Conservation (phyloP, 2,113 vertebrate species). For the Elephas maximus region DNA sequence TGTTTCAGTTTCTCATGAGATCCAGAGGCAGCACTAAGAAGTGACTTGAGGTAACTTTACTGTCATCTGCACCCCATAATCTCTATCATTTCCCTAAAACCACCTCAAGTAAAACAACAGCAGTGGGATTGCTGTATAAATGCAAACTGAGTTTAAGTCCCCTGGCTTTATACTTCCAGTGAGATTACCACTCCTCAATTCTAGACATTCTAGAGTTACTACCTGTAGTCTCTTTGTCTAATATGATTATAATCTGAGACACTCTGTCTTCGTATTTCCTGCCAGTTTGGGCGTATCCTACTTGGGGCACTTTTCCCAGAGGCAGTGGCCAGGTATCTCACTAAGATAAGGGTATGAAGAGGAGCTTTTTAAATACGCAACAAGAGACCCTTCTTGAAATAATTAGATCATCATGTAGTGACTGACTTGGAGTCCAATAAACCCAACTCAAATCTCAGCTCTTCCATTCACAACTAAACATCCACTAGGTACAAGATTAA, state of each 20-base stretch:
- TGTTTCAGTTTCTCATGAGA: neutral
- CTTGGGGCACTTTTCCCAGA: neutral
- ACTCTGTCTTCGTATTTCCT: neutral
- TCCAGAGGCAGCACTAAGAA: neutral
- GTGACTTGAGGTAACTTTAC: neutral
- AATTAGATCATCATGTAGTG: neutral
- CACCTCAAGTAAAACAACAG: neutral
- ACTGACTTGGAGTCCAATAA: neutral
- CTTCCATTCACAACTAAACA: neutral
- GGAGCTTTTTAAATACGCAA: neutral
- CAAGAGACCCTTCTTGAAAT: neutral
- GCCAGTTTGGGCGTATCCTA: neutral
- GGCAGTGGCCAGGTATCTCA: neutral
- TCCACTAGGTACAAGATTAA: neutral
- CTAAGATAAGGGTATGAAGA: neutral
- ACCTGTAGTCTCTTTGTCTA: fast-evolving
- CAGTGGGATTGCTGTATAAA: fast-evolving
- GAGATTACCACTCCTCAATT: too few relatives aligned
- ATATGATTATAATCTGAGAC: neutral
- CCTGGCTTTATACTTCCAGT: neutral
- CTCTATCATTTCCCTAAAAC: neutral
- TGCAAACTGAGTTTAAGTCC: fast-evolving
- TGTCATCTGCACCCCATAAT: neutral
- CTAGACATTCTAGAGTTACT: neutral
- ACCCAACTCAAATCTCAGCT: neutral